These are phyloP conservation scores for Pelusios castaneus DNA, from an alignment of 2,113 vertebrate species.

Conservation along the genomic window DNA sequence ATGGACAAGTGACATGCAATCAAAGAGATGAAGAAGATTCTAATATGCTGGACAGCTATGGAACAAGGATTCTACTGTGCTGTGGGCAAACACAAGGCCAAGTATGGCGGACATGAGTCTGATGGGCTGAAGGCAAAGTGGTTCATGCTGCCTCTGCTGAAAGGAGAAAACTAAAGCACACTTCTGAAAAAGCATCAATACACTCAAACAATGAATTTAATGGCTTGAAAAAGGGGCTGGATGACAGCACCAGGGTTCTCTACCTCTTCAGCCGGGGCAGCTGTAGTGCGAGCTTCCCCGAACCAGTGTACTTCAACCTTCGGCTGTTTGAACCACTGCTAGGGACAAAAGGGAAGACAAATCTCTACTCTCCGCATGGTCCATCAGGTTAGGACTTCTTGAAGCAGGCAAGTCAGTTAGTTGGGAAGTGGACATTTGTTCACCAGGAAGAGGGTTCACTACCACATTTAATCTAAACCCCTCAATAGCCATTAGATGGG, in stretches of 20 bases:
- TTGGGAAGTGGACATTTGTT: neutral
- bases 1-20: neutral
- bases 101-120: neutral
- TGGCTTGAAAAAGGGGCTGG: neutral
- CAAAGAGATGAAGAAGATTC: neutral
- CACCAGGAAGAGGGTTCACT: too few species aligned
- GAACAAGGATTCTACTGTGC: constrained; percentile 66
- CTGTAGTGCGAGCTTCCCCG: neutral
- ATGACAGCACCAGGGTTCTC: neutral
- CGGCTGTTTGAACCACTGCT: neutral
- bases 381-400: neutral
- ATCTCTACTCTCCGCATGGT: neutral
- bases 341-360: neutral
- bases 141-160: constrained; percentile 43
- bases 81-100: constrained; percentile 56
- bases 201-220: neutral
- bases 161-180: neutral
- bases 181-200: neutral
- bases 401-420: neutral
- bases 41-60: neutral
- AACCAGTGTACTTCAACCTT: rapidly evolving
- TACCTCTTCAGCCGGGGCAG: neutral
- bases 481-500: neutral
- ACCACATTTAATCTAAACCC: too few species aligned
- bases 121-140: neutral